Evolutionary conservation across 2,113 vertebrate species (phyloP).

Genomic region (Haliaeetus leucogaster): DNA sequence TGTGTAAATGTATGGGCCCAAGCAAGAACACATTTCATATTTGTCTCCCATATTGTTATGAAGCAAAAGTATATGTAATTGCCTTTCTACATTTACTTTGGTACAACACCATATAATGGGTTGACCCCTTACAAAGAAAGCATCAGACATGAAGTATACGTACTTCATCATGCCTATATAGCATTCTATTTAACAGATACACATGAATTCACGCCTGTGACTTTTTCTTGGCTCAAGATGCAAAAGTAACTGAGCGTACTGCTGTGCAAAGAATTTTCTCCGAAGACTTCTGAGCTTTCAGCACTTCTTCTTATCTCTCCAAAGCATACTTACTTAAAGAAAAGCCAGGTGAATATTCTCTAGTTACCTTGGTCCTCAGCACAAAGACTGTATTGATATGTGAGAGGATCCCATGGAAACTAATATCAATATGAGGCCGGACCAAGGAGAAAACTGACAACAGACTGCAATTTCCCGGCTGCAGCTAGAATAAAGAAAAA

Average conservation of each 20-base stretch:
- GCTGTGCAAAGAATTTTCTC: background rate
- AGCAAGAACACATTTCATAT: background rate
- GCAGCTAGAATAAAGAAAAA: slow-evolving; percentile 76
- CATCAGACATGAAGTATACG: background rate
- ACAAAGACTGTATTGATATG: slow-evolving; percentile 99
- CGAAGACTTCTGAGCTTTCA: background rate
- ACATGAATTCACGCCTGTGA: background rate
- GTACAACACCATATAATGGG: background rate
- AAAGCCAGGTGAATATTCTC: background rate
- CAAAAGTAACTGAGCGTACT: background rate
- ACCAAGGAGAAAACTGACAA: slow-evolving; percentile 96
- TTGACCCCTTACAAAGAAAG: background rate
- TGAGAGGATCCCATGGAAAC: slow-evolving; percentile 96
- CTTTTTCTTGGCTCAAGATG: background rate
- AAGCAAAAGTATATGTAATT: background rate
- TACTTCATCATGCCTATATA: background rate
- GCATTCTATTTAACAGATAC: background rate
- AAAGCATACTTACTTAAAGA: background rate
- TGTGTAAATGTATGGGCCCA: background rate
- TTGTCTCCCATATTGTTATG: background rate
- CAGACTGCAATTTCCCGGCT: slow-evolving; percentile 91
- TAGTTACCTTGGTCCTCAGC: slow-evolving; percentile 92
- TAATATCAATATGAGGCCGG: slow-evolving; percentile 97
- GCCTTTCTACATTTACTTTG: background rate
- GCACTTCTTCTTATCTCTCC: background rate